phyloP scores from a whole-genome alignment of 2,888 invertebrate species.

The Chamaedrilus cognettii region DNA sequence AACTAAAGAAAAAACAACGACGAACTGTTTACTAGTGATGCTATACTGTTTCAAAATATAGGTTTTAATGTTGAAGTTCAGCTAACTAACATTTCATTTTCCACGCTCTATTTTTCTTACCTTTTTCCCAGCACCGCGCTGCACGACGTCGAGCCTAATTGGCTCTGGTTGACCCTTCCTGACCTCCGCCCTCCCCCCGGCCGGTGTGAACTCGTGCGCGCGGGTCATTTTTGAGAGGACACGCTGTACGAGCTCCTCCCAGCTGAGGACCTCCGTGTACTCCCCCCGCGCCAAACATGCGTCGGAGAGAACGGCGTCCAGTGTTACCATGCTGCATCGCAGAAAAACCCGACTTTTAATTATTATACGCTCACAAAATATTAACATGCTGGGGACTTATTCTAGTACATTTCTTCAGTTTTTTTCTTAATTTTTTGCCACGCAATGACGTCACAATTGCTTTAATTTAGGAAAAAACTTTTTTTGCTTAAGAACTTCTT shows the following conservation, averaged over 20 bases:
- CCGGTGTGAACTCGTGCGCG: slow-evolving; percentile 67
- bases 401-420: too few species aligned
- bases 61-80: too few species aligned
- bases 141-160: slow-evolving; percentile 75
- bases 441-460: too few species aligned
- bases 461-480: too few species aligned
- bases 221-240: slow-evolving; percentile 73
- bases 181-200: slow-evolving; percentile 62
- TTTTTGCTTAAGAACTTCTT: too few species aligned
- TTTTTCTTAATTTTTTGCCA: too few species aligned
- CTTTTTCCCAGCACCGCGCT: slow-evolving; percentile 86
- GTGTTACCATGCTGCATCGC: slow-evolving; percentile 63
- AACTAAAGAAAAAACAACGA: too few species aligned
- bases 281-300: slow-evolving; percentile 58
- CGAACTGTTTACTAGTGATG: too few species aligned
- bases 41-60: too few species aligned
- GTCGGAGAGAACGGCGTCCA: slow-evolving; percentile 65
- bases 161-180: slow-evolving; percentile 75
- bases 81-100: too few species aligned
- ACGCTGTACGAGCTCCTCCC: slow-evolving; percentile 72
- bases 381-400: too few species aligned
- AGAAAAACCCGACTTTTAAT: slow-evolving; percentile 6
- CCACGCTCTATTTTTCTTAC: too few species aligned
- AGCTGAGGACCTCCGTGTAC: slow-evolving; percentile 62
- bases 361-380: not conserved